Percentiles rank a stretch among this genome's conserved stretches.
Evolutionary conservation across 2,797 vertebrate genomes (phyloP).

Genomic region (Melanogrammus aeglefinus): DNA sequence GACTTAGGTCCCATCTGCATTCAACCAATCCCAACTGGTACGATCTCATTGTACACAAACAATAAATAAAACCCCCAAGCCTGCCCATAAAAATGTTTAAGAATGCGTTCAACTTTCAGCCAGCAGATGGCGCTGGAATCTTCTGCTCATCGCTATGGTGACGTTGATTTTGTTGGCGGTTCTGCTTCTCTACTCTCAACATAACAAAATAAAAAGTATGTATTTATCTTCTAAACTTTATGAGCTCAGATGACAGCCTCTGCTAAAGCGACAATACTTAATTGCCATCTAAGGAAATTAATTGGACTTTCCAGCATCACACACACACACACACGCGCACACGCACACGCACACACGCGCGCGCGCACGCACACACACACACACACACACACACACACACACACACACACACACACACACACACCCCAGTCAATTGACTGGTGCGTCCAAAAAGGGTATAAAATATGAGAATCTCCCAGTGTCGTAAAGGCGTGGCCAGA

Average conservation of each 20-base stretch:
- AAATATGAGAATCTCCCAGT: no score
- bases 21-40: slow-evolving; percentile 52
- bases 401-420: no score
- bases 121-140: slow-evolving; percentile 72
- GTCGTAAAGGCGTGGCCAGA: no score
- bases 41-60: not conserved
- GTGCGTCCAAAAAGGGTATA: no score
- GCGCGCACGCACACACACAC: no score
- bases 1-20: slow-evolving; percentile 72
- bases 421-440: no score
- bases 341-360: no score
- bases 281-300: not conserved
- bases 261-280: not conserved
- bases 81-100: not conserved
- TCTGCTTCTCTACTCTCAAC: slow-evolving; percentile 65
- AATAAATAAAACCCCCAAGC: not conserved
- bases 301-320: not conserved
- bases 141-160: slow-evolving; percentile 68
- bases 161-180: slow-evolving; percentile 60
- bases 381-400: no score
- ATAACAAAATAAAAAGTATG: slow-evolving; percentile 77
- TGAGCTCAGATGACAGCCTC: not conserved
- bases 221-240: slow-evolving; percentile 15
- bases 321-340: not conserved
- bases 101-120: slow-evolving; percentile 58